Base-by-base conservation (phyloP, 2,797 vertebrate genomes). In the Dermochelys coriacea region DNA sequence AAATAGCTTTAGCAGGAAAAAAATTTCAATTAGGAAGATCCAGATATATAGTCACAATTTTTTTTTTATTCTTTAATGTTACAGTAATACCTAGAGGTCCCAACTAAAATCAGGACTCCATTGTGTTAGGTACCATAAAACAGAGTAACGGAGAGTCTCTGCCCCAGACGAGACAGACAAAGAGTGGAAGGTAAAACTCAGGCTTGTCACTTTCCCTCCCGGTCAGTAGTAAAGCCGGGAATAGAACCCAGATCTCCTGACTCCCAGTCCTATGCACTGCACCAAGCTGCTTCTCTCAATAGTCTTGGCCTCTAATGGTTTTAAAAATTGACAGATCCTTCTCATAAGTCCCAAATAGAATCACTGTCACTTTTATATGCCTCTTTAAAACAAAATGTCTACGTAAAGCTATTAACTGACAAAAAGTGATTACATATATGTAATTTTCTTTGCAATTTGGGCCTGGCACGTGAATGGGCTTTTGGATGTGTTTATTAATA, bases 371-470 rank as follows among this genome's bases (percentile, higher is more conserved):
- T 55, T 84, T 85, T 74, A 79, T 25, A 49, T 87, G 59, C 25
- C 61, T 61, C 31, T 49, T 16, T 6, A 86, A 85, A 34, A 86
- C 18, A 80, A 71, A 87, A 45, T 5, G 3, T 3, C 21, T 0
- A 5, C 15, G 31, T 8, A 83, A 78, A 83, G 89, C 82, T 29
- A 2, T 55, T 37, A 93, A 86, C 23, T 55, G 9, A 93, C 34
- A 84, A 88, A 87, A 92, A n/a, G 21, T 68, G 93, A 64, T 15
- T 8, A 93, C 94, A 91, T 91, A 79, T 3, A 1, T 74, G 19
- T 18, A 68, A 50, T 11, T 95, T 92, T 68, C 85, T 6, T 84
- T 83, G 37, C n/a, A 85, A 29, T 0, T 0, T 37, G 59, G 51
- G 59, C 5, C 64, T 18, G 34, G 68, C 64, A 68, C 16, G 45